A percentile compares a stretch with the other conserved stretches of the same genome.
These are phyloP conservation scores for Tadarida brasiliensis DNA, from an alignment of 2,797 vertebrate genomes.

Conservation along the genomic window DNA sequence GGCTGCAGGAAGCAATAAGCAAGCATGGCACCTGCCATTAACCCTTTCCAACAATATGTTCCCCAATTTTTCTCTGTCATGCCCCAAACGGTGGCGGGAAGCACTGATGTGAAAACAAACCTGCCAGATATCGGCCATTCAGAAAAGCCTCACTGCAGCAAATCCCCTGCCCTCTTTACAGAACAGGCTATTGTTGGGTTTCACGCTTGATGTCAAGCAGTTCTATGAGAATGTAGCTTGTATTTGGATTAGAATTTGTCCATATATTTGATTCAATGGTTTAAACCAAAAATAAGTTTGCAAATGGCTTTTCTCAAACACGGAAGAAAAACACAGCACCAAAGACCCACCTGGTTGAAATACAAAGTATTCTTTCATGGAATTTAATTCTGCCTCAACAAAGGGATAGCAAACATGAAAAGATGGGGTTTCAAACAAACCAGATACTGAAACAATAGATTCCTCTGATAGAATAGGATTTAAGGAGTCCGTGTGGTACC, in stretches of 20 bases:
- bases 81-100: background rate
- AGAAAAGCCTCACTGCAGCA: background rate
- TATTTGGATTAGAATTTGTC: constrained; percentile 63
- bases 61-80: constrained; percentile 38
- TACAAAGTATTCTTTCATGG: background rate
- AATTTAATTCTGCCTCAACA: constrained; percentile 60
- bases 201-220: background rate
- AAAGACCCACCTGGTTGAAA: background rate
- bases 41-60: constrained; percentile 81
- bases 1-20: constrained; percentile 76
- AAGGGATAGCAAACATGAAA: constrained; percentile 6
- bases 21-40: constrained; percentile 74
- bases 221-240: constrained; percentile 25
- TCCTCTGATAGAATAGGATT: background rate
- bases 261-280: constrained; percentile 33
- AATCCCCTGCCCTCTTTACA: background rate
- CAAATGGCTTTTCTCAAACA: constrained; percentile 61
- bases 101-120: background rate
- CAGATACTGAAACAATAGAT: constrained; percentile 43
- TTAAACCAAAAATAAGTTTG: constrained; percentile 60
- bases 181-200: background rate
- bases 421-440: background rate
- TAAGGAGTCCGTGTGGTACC: background rate
- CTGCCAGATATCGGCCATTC: background rate
- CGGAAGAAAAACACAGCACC: background rate